Evolutionary conservation across 2,888 invertebrate genomes (phyloP), one percentile per base, ranked within the genome.

Genomic region (Leucophora obtusa): DNA sequence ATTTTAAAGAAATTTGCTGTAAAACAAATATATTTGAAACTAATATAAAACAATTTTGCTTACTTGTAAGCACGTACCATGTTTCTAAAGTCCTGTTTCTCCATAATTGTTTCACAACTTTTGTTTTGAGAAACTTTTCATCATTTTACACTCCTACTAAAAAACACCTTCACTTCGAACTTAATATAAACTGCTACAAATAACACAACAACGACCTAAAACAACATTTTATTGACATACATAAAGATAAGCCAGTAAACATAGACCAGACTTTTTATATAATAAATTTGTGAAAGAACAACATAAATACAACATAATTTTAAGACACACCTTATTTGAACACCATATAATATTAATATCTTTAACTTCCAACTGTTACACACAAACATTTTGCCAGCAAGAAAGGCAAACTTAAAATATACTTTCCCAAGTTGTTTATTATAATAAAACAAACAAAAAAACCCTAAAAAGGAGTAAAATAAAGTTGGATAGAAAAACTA

Each of bases 281-380:
- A 28, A 28, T 28, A 28, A 7, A 33, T 17, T 33, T 50, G n/a
- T 9, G 63, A 69, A 73, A 43, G 7, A 54, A 54, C 18, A 76
- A 63, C 63, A 76, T n/a, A 50, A 62, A 56, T 38, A 35, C 15
- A 60, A 60, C 62, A 80, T 71, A 66, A 76, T 76, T 76, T 63
- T 21, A 68, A 53, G 68, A 24, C 75, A 80, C 80, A 80, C 75
- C 80, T 80, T 63, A 56, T 50, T 35, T 18, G 50, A 54, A 58
- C 68, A 73, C 68, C 43, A 38, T 70, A 33, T 54, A 59, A 68
- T 69, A 35, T 58, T 33, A 14, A 54, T 63, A 58, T 17, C 35
- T 51, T 58, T 6, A 6, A 47, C 11, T 28, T 59, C 4, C 6
- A 47, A 47, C 43, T n/a, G 2, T n/a, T 28, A 28, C 28, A 38